Evolutionary conservation across 1,140 invertebrate genomes (phyloP).

Genomic region (Zophobas atratus): DNA sequence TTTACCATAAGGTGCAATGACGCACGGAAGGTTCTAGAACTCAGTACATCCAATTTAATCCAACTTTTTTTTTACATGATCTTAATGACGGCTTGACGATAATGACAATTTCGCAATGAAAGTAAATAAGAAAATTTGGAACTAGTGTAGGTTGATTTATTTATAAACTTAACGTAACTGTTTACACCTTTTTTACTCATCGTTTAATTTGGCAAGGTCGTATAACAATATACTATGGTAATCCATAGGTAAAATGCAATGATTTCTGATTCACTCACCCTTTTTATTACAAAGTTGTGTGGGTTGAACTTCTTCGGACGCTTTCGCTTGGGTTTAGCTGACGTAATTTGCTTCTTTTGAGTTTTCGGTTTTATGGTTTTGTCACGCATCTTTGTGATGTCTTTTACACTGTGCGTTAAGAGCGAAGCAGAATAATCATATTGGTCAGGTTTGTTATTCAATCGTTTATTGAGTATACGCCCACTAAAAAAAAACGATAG

Average conservation of each 20-base stretch:
- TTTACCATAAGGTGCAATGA: not conserved
- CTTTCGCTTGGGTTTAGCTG: not conserved
- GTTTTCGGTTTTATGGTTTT: conserved; percentile 38
- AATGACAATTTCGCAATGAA: not conserved
- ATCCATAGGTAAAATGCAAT: not conserved
- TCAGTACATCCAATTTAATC: not conserved
- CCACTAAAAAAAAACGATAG: no score
- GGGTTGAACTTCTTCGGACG: conserved; percentile 10
- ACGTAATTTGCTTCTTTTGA: not conserved
- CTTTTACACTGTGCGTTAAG: no score
- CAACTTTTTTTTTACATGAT: not conserved
- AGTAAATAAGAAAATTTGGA: conserved; percentile 8
- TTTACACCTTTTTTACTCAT: conserved; percentile 22
- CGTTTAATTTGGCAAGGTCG: conserved; percentile 8
- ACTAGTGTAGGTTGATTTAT: conserved; percentile 13
- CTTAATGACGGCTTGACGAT: not conserved
- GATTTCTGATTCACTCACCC: conserved; percentile 23
- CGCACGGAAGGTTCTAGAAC: not conserved
- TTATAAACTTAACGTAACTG: conserved; percentile 28
- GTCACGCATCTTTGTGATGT: conserved; percentile 6
- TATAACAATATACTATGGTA: not conserved
- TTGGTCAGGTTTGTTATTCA: no score
- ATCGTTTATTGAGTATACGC: no score
- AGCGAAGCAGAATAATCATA: no score
- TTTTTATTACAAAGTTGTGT: conserved; percentile 41